Percentiles rank a stretch among this genome's conserved stretches.
Evolutionary conservation across 2,113 vertebrate species (phyloP).

Genomic region (Isurus oxyrinchus): DNA sequence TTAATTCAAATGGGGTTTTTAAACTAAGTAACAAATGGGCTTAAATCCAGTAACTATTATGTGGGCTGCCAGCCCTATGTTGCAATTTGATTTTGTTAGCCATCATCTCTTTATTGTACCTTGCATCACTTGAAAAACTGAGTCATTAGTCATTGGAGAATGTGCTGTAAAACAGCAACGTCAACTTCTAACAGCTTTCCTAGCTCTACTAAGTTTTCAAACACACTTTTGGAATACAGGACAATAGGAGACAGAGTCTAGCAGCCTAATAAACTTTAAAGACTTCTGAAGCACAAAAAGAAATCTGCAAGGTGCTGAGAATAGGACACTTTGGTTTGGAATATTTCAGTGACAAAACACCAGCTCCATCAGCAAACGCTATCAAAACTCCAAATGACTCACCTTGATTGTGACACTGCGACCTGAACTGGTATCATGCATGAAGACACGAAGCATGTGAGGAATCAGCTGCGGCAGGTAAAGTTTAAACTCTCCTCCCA

Average conservation of each 20-base stretch:
- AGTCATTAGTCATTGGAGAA: not conserved
- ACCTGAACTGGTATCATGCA: slow-evolving; percentile 89
- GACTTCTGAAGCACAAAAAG: too few species aligned
- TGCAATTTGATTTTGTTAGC: not conserved
- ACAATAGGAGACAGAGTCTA: not conserved
- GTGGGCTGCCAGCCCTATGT: not conserved
- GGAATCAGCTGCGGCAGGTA: slow-evolving; percentile 96
- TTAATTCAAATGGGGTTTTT: not conserved
- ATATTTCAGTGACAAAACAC: not conserved
- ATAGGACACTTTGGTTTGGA: not conserved
- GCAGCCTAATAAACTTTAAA: not conserved
- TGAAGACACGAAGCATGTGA: slow-evolving; percentile 95
- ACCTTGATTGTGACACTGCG: slow-evolving; percentile 94
- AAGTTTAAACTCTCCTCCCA: slow-evolving; percentile 95
- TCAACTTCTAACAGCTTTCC: not conserved
- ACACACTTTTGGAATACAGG: not conserved
- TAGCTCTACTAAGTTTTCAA: not conserved
- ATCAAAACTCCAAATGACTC: slow-evolving; percentile 40
- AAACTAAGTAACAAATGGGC: not conserved
- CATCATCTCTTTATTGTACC: not conserved
- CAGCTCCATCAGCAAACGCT: not conserved
- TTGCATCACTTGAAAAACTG: not conserved
- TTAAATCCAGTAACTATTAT: not conserved
- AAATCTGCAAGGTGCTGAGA: not conserved
- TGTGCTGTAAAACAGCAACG: not conserved